Percentiles rank a stretch among this genome's conserved stretches.
phyloP scores from a whole-genome alignment of 92 coral and sea anemone genomes.

The Pocillopora meandrina region DNA sequence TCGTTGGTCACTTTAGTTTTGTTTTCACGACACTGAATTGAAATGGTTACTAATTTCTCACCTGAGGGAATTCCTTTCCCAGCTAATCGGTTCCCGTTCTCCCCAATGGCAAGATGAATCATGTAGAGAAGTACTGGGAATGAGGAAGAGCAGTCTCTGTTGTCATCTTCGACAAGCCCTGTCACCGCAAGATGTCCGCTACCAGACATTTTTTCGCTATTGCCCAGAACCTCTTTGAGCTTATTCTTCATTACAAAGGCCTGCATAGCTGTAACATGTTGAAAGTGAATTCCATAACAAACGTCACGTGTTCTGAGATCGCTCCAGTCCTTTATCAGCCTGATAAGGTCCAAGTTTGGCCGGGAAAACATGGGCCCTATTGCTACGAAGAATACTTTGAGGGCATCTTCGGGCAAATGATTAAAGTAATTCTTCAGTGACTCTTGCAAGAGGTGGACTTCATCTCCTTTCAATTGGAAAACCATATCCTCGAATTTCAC shows the following conservation, averaged over 20 bases:
- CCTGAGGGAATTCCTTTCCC: constrained; percentile 93
- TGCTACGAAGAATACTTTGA: constrained; percentile 76
- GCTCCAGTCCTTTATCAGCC: constrained; percentile 68
- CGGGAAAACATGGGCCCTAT: constrained; percentile 79
- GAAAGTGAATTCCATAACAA: constrained; percentile 91
- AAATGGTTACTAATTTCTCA: neutral
- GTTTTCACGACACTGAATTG: neutral
- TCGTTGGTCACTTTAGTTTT: neutral
- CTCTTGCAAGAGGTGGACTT: constrained; percentile 33
- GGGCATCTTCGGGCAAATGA: constrained; percentile 29
- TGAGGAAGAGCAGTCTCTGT: constrained; percentile 62
- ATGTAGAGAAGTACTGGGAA: constrained; percentile 89
- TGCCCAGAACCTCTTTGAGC: constrained; percentile 46
- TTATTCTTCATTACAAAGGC: constrained; percentile 79
- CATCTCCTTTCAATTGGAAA: constrained; percentile 52
- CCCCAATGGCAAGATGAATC: constrained; percentile 94
- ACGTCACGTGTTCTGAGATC: constrained; percentile 39
- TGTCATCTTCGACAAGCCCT: constrained; percentile 79
- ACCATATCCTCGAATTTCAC: constrained; percentile 72
- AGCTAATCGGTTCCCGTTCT: constrained; percentile 93
- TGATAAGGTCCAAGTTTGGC: constrained; percentile 75
- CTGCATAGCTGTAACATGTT: constrained; percentile 85
- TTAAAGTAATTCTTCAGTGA: constrained; percentile 63
- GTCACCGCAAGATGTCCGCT: constrained; percentile 60
- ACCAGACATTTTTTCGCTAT: neutral